Percentiles rank a stretch among this genome's conserved stretches.
These are phyloP conservation scores for Propithecus deckenii DNA, from an alignment of 2,797 vertebrate species.

Conservation along the genomic window DNA sequence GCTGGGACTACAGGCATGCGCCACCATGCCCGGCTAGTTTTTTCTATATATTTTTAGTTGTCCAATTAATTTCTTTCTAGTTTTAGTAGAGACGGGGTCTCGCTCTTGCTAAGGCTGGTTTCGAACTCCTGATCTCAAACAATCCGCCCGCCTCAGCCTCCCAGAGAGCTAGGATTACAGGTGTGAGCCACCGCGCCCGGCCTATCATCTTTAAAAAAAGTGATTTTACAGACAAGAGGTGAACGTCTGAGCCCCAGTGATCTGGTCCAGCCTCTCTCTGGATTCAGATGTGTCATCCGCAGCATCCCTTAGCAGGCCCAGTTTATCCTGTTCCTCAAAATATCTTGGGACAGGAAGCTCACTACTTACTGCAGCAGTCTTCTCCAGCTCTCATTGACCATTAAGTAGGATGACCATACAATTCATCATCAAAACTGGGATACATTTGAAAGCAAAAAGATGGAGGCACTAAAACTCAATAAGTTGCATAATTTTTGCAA, in stretches of 20 bases:
- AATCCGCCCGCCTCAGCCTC: no score
- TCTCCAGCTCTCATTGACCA: background rate
- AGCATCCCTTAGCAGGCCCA: background rate
- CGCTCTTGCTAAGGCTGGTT: no score
- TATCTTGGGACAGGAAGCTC: background rate
- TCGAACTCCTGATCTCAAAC: no score
- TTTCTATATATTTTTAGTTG: no score
- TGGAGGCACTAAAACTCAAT: background rate
- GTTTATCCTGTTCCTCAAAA: background rate
- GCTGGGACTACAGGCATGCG: no score
- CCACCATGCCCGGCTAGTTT: no score
- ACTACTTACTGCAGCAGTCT: background rate
- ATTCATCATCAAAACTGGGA: background rate
- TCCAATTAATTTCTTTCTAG: no score
- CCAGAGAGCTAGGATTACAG: no score
- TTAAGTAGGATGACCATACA: background rate
- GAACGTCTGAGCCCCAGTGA: background rate
- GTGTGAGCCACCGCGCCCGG: no score
- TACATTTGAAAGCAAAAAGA: background rate
- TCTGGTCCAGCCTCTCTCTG: background rate
- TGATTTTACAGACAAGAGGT: background rate
- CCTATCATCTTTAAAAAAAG: background rate
- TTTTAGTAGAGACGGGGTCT: no score
- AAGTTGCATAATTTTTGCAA: background rate
- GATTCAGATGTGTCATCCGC: background rate